Evolutionary conservation across 2,113 vertebrate species (phyloP).

Genomic region (Pangasianodon hypophthalmus): DNA sequence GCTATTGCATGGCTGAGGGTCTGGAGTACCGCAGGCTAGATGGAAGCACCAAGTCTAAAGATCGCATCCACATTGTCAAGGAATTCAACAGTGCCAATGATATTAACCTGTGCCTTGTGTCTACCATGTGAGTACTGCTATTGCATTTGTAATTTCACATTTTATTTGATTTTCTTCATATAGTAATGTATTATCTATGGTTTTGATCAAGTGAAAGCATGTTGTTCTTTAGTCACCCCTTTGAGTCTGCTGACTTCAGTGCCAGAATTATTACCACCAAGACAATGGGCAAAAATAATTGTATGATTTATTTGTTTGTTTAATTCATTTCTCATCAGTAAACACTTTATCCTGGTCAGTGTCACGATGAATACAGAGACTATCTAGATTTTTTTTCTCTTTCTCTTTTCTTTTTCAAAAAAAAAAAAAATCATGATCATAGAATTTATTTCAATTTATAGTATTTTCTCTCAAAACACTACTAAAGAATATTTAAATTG

Average conservation of each 20-base stretch:
- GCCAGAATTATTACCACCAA: background rate
- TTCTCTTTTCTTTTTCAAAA: no score
- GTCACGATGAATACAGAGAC: background rate
- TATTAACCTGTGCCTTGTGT: constrained; percentile 91
- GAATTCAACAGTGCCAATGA: constrained; percentile 88
- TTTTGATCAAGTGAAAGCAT: background rate
- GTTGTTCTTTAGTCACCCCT: background rate
- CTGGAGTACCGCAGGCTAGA: constrained; percentile 91
- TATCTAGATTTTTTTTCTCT: background rate
- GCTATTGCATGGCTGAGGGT: constrained; percentile 91
- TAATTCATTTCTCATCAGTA: background rate
- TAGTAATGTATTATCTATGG: background rate
- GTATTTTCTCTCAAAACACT: background rate
- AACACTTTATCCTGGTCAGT: background rate
- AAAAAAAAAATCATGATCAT: background rate
- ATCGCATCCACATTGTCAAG: constrained; percentile 87
- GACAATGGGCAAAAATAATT: background rate
- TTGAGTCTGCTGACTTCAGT: background rate
- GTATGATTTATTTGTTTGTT: background rate
- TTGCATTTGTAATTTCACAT: background rate
- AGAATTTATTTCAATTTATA: background rate
- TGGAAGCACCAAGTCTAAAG: constrained; percentile 89
- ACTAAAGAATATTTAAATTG: background rate
- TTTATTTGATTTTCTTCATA: background rate
- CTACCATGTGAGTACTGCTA: constrained; percentile 86